Evolutionary conservation across 2,113 vertebrate species (phyloP), one percentile per base, ranked within the genome.

Genomic region (Neodontobutis hainanensis): DNA sequence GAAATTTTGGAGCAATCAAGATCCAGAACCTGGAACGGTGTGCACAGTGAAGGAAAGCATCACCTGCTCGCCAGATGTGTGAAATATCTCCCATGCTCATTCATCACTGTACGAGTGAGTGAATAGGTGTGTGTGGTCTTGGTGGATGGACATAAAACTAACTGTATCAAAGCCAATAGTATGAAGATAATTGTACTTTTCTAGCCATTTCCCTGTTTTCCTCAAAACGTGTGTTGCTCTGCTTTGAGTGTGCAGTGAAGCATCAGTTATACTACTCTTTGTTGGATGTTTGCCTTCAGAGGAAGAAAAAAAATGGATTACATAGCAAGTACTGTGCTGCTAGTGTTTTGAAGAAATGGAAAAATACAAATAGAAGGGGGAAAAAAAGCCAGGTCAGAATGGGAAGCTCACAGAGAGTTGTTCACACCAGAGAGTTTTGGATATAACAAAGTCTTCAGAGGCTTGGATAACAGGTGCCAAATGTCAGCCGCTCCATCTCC

Each of bases 401-500:
- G 34, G 69, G 40, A 62, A 61, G 55, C 40, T 68, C 61, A 61
- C 7, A 40, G 27, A 47, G 69, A 45, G 34, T 61, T 70, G 16
- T 64, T 80, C 68, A 78, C 84, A 81, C 70, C 60, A 72, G 75
- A 86, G 82, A 85, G 46, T 84, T 77, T 82, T 15, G 61, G 57
- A 84, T 75, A 74, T 71, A 84, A 82, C 65, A 78, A 81, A 73
- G 72, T 79, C 86, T 86, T 73, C 65, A 74, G 83, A 87, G 87
- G 78, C 80, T 86, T 85, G 69, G 68, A 77, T 61, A 83, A 74
- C 80, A 83, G 84, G 84, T 82, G 85, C 80, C 77, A 81, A 85
- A 86, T 77, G 73, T 68, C 79, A 82, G 75, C 63, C 73, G 72
- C 71, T 82, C 70, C 52, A 78, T 82, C 81, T 87, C 76, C 19